A percentile compares a stretch with the other conserved stretches of the same genome.
Conservation (phyloP, 2,888 invertebrate genomes). For the Onthophagus sagittarius region DNA sequence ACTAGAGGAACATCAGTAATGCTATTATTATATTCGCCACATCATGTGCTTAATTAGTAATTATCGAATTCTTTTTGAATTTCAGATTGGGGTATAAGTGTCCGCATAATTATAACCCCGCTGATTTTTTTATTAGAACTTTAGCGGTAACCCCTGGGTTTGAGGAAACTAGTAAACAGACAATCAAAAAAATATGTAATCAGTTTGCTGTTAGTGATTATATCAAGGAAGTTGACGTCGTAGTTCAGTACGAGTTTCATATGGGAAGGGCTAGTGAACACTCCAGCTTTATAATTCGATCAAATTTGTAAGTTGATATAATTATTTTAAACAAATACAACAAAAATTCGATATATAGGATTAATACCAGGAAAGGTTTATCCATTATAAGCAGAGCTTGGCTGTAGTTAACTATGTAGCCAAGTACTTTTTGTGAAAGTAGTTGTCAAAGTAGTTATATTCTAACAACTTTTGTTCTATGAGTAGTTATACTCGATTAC, state of each 20-base stretch:
- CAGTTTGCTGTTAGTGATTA: conserved; percentile 74
- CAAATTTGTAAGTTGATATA: conserved; percentile 28
- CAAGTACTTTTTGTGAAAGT: too few species aligned
- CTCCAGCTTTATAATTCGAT: conserved; percentile 25
- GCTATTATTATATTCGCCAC: background rate
- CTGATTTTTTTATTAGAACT: conserved; percentile 84
- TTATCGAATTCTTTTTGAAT: background rate
- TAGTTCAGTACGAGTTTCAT: conserved; percentile 69
- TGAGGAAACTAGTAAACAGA: conserved; percentile 66
- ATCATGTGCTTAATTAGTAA: too few species aligned
- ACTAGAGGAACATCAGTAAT: background rate
- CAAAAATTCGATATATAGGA: background rate
- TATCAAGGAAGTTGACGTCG: conserved; percentile 70
- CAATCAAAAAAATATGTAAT: conserved; percentile 71
- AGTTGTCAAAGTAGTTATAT: too few species aligned
- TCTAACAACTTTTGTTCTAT: too few species aligned
- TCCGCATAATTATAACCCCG: conserved; percentile 81
- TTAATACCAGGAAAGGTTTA: too few species aligned
- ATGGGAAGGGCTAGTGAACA: conserved; percentile 54
- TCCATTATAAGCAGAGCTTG: too few species aligned
- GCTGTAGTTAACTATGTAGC: too few species aligned
- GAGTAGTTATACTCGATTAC: too few species aligned
- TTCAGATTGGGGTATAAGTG: conserved; percentile 69
- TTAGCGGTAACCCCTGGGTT: conserved; percentile 75
- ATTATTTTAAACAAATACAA: conserved; percentile 7